Evolutionary conservation across 2,797 vertebrate species (phyloP).

Genomic region (Rhodeus uyekii): DNA sequence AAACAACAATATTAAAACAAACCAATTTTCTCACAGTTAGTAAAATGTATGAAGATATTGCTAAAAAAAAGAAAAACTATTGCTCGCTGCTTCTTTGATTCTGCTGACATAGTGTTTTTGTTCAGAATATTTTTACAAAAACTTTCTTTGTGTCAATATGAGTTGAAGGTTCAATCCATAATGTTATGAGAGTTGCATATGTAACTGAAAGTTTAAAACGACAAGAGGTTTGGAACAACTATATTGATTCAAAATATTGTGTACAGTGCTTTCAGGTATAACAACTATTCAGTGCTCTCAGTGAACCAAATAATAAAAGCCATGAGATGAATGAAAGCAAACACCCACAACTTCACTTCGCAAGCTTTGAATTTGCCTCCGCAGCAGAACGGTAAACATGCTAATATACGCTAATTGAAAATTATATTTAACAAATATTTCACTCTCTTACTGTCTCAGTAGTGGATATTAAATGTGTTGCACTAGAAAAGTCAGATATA

Average conservation of each 20-base stretch:
- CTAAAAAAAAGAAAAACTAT: no score
- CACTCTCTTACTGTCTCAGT: background rate
- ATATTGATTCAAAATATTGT: constrained; percentile 6
- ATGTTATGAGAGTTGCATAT: background rate
- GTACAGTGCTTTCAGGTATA: background rate
- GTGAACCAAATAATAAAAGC: background rate
- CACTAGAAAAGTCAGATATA: background rate
- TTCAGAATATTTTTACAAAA: background rate
- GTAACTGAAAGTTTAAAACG: background rate
- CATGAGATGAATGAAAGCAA: background rate
- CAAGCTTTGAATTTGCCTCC: background rate
- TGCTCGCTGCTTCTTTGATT: background rate
- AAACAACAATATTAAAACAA: background rate
- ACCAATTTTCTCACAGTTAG: no score
- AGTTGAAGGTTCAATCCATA: background rate
- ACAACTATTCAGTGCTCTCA: background rate
- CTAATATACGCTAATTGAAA: constrained; percentile 17
- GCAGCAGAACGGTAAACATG: constrained; percentile 14
- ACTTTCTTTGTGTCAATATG: background rate
- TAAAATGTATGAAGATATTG: no score
- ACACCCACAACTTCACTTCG: constrained; percentile 16
- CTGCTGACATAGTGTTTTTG: background rate
- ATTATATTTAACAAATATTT: background rate
- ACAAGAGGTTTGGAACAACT: background rate
- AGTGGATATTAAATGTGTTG: background rate